Percentiles rank a stretch among this genome's conserved stretches.
These are phyloP conservation scores for Macropodus opercularis DNA, from an alignment of 2,797 vertebrate species.

Conservation along the genomic window DNA sequence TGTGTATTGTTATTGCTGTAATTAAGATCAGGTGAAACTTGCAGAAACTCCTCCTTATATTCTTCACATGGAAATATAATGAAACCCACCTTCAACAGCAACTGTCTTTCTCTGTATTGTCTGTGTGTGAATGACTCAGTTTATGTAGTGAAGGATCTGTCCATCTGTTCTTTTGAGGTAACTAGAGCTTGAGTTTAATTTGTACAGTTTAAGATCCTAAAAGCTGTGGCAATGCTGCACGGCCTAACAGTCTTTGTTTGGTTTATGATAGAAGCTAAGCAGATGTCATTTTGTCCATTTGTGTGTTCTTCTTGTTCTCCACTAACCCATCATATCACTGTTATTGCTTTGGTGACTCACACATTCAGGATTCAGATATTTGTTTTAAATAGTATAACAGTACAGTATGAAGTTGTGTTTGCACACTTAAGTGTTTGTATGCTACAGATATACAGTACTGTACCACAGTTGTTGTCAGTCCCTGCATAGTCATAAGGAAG, in stretches of 20 bases:
- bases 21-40: constrained; percentile 4
- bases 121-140: constrained; percentile 22
- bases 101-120: background rate
- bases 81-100: background rate
- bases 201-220: constrained; percentile 30
- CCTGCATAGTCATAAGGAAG: constrained; percentile 87
- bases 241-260: constrained; percentile 69
- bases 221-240: constrained; percentile 43
- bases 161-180: constrained; percentile 66
- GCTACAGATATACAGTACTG: constrained; percentile 66
- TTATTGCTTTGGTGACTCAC: constrained; percentile 76
- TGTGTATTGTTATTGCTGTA: constrained; percentile 58
- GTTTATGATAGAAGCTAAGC: constrained; percentile 45
- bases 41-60: background rate
- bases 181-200: constrained; percentile 53
- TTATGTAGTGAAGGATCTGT: constrained; percentile 30
- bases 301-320: constrained; percentile 18
- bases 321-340: constrained; percentile 2
- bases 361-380: constrained; percentile 60
- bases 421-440: constrained; percentile 25
- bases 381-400: constrained; percentile 27
- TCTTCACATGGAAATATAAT: background rate
- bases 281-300: constrained; percentile 8
- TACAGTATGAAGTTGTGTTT: constrained; percentile 29
- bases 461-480: constrained; percentile 17